Evolutionary conservation across 2,113 vertebrate genomes (phyloP), one percentile per base, ranked within the genome.

Genomic region (Oxyruncus cristatus): DNA sequence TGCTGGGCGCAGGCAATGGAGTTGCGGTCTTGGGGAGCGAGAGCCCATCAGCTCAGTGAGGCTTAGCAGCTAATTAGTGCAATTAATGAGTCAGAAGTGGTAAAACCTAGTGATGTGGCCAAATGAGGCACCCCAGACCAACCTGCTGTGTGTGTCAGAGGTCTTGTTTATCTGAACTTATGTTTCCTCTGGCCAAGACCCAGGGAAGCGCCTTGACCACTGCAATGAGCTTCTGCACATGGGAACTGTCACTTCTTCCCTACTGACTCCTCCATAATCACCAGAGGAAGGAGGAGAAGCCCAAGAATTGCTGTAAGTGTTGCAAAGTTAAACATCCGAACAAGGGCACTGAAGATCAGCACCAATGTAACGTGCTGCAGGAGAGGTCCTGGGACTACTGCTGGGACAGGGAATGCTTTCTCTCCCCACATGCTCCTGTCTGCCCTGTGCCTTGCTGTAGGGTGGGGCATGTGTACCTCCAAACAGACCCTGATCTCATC

Each of bases 311-410:
- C 47, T 81, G 27, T n/a, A 8, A 56, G 19, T 22, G 11, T 35
- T 35, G 27, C 41, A 30, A 37, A 67, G 30, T 1, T 2, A 1
- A 42, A 55, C 21, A 26, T 28, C 47, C 67, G 66, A 68, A 22
- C 7, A 4, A 15, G 42, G 61, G 5, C n/a, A 9, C 14, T 0
- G 3, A n/a, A 49, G 26, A 22, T 12, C 41, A 35, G 50, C 49
- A 30, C 14, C 24, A 3, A 0, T 16, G 35, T 50, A 41, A 37
- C 0, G 1, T 22, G 28, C 17, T 23, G 2, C 39, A 67, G 79
- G 42, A 58, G 55, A 30, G 15, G 28, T 80, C 23, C 37, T 35
- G 52, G 9, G 12, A 35, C 56, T 35, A 13, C 35, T 27, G 37
- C 44, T 3, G 4, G 16, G 39, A 33, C n/a, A n/a, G 59, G 13